Conservation (phyloP, 1,140 invertebrate genomes). For the Papilio aristodemus region DNA sequence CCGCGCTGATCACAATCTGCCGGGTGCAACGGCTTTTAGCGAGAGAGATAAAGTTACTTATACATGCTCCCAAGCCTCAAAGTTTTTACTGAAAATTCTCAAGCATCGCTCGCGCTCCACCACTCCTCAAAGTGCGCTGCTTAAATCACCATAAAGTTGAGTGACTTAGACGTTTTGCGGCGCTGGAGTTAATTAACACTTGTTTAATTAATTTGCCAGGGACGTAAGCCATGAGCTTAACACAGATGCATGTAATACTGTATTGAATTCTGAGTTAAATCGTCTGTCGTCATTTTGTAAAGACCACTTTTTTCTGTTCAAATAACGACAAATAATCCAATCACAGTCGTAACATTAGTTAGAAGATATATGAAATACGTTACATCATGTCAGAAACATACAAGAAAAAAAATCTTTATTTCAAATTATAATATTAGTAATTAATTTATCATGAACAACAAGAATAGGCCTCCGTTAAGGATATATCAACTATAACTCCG, state of each 20-base stretch:
- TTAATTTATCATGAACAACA: no score
- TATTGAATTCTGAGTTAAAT: not conserved
- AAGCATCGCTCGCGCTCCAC: slow-evolving; percentile 5
- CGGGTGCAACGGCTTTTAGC: slow-evolving; percentile 25
- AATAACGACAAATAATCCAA: no score
- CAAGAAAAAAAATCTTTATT: no score
- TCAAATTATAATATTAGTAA: no score
- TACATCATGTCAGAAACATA: no score
- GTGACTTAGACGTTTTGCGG: slow-evolving; percentile 8
- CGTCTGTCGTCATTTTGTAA: no score
- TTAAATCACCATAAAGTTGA: slow-evolving; percentile 24
- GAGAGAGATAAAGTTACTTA: slow-evolving; percentile 28
- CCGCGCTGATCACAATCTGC: slow-evolving; percentile 15
- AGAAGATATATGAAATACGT: no score
- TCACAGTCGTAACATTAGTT: no score
- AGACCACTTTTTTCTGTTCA: no score
- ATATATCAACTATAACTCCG: not conserved
- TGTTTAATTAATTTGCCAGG: not conserved
- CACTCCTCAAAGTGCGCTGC: slow-evolving; percentile 14
- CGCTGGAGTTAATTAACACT: slow-evolving; percentile 14
- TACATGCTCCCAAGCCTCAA: slow-evolving; percentile 16
- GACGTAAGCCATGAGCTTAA: not conserved
- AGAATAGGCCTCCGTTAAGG: no score
- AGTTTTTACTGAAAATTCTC: slow-evolving; percentile 32
- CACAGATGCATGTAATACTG: not conserved